Evolutionary conservation across 2,797 vertebrate genomes (phyloP), one percentile per base, ranked within the genome.

Genomic region (Sebastes baramenuke): DNA sequence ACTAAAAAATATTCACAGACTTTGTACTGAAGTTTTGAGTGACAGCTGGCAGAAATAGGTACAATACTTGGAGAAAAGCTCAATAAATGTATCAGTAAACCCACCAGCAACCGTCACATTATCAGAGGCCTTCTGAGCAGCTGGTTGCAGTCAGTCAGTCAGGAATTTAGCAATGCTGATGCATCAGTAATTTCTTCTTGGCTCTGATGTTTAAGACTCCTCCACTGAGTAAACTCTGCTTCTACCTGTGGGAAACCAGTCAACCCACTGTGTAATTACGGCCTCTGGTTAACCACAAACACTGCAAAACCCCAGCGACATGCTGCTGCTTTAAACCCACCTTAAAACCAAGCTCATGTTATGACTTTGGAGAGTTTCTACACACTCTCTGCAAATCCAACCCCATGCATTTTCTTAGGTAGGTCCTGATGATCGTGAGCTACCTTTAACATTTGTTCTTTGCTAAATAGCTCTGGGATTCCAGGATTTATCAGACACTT

Each of bases 201-300:
- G 62, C 72, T 72, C 24, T 32, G 20, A 42, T 68, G 61, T 80
- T 81, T 74, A 55, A 72, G 60, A 61, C 54, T 72, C 5, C 27
- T 74, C 60, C 4, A 20, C 67, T 75, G 60, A 79, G 38, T 79
- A 54, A 84, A 83, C 71, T 72, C 32, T 25, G 66, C 34, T 49
- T 52, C 62, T 81, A 81, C 83, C 83, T 87, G 83, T 73, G 87
- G 78, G 80, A 88, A 89, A 87, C 72, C 64, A 38, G 16, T 61
- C 10, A 32, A 61, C 36, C 42, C 64, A 24, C 56, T 59, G 6
- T 79, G 60, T 71, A 72, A 89, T 90, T 84, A 83, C 8, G 58
- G 74, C 22, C 27, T 61, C 46, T 73, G 89, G 82, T 83, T 90
- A 67, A 87, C 92, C 87, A 82, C 75, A 83, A 64, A 84, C 36